phyloP scores from a whole-genome alignment of 2,888 invertebrate genomes.

The Bedellia somnulentella region DNA sequence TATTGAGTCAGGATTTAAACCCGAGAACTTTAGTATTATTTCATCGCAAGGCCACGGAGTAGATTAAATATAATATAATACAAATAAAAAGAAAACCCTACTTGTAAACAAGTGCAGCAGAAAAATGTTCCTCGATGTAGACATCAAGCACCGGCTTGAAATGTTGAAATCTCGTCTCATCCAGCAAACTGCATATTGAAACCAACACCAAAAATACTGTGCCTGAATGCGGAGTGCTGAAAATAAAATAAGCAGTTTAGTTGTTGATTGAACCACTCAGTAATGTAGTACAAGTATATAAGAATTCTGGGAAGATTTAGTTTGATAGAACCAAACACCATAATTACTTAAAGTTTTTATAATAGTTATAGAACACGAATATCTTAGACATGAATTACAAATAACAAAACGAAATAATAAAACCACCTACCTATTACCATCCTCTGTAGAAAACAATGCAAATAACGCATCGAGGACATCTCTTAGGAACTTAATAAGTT shows the following conservation, averaged over 20 bases:
- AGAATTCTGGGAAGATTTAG: no score
- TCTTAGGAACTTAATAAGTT: constrained; percentile 91
- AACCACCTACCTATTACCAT: constrained; percentile 68
- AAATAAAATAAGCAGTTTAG: constrained; percentile 13
- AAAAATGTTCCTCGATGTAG: constrained; percentile 92
- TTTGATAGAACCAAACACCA: no score
- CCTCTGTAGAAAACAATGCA: constrained; percentile 90
- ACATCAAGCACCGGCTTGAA: constrained; percentile 93
- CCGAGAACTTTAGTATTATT: no score
- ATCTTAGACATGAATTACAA: no score
- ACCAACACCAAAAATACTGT: constrained; percentile 91
- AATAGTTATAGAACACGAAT: no score
- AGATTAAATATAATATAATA: no score
- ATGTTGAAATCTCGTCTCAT: constrained; percentile 90
- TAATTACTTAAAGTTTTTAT: no score
- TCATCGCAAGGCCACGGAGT: no score
- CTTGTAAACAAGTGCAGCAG: constrained; percentile 93
- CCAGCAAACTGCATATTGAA: constrained; percentile 86
- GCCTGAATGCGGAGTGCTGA: constrained; percentile 81
- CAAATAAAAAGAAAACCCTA: constrained; percentile 47
- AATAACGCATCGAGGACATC: constrained; percentile 93
- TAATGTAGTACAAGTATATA: no score
- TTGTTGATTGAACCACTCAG: not conserved
- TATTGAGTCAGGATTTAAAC: no score
- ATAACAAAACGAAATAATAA: no score